Conservation (phyloP, 2,113 vertebrate genomes). For the Gallinago jamesoni region DNA sequence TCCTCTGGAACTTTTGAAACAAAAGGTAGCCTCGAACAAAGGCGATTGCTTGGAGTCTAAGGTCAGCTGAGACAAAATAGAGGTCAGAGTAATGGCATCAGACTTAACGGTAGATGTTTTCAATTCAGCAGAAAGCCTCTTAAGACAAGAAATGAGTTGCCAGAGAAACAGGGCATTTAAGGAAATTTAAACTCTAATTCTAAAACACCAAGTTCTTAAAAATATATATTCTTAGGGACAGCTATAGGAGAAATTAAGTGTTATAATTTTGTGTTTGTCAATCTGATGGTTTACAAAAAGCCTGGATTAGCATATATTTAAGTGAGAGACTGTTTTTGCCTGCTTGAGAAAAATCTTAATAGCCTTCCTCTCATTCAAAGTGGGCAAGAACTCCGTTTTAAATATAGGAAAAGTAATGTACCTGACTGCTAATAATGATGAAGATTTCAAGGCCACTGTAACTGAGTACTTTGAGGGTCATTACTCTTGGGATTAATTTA, state of each 20-base stretch:
- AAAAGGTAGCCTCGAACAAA: conserved; percentile 12
- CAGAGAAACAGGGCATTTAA: background rate
- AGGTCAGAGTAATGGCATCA: conserved; percentile 16
- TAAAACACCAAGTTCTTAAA: background rate
- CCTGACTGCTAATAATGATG: background rate
- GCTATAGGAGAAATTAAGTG: background rate
- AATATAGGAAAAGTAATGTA: background rate
- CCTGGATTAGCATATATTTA: background rate
- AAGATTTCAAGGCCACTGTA: background rate
- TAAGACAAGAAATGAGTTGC: background rate
- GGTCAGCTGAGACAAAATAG: conserved; percentile 57
- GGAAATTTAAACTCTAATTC: background rate
- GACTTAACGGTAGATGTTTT: conserved; percentile 18
- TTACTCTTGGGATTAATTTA: background rate
- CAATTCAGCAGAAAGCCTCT: background rate
- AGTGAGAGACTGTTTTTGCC: background rate
- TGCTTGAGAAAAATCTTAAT: background rate
- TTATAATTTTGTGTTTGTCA: background rate
- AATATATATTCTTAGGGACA: background rate
- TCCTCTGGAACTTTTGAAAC: conserved; percentile 19
- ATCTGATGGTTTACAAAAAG: background rate
- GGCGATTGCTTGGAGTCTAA: background rate
- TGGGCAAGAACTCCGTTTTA: background rate
- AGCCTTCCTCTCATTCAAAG: background rate
- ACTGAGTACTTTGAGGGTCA: background rate